A percentile compares a stretch with the other conserved stretches of the same genome.
Evolutionary conservation across 1,140 invertebrate species (phyloP).

Genomic region (Acromyrmex echinatior): DNA sequence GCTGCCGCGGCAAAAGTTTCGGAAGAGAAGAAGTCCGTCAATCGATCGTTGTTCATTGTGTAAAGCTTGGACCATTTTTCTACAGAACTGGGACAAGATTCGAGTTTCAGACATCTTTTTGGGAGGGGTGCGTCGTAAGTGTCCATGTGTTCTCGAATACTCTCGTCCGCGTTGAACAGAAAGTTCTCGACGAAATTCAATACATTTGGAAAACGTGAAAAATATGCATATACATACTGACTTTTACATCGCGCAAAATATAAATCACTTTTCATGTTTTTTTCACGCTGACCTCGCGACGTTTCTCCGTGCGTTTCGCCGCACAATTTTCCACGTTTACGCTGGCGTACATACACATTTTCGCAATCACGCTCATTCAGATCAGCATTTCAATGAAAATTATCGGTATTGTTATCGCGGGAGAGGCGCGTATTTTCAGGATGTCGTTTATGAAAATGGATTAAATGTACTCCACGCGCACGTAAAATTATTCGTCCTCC

Average conservation of each 20-base stretch:
- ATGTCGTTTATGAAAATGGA: constrained; percentile 69
- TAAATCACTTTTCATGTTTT: constrained; percentile 22
- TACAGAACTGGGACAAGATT: constrained; percentile 61
- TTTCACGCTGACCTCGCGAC: constrained; percentile 10
- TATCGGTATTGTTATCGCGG: constrained; percentile 74
- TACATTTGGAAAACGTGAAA: constrained; percentile 17
- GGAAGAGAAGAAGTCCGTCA: constrained; percentile 56
- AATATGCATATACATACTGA: background rate
- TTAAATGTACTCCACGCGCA: constrained; percentile 64
- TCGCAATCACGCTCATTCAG: constrained; percentile 63
- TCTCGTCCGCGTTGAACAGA: constrained; percentile 7
- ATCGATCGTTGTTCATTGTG: constrained; percentile 70
- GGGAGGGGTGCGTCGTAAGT: constrained; percentile 14
- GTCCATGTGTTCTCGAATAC: constrained; percentile 43
- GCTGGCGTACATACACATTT: constrained; percentile 28
- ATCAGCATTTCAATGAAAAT: constrained; percentile 76
- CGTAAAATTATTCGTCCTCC: constrained; percentile 56
- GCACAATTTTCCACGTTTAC: constrained; percentile 60
- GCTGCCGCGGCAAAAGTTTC: constrained; percentile 44
- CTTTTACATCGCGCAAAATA: background rate
- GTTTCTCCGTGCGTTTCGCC: constrained; percentile 52
- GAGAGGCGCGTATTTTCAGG: constrained; percentile 58
- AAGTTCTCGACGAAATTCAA: constrained; percentile 35
- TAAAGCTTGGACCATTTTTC: constrained; percentile 53
- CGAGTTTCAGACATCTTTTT: constrained; percentile 61